Evolutionary conservation across 2,113 vertebrate species (phyloP), one percentile per base, ranked within the genome.

Genomic region (Ellobius talpinus): DNA sequence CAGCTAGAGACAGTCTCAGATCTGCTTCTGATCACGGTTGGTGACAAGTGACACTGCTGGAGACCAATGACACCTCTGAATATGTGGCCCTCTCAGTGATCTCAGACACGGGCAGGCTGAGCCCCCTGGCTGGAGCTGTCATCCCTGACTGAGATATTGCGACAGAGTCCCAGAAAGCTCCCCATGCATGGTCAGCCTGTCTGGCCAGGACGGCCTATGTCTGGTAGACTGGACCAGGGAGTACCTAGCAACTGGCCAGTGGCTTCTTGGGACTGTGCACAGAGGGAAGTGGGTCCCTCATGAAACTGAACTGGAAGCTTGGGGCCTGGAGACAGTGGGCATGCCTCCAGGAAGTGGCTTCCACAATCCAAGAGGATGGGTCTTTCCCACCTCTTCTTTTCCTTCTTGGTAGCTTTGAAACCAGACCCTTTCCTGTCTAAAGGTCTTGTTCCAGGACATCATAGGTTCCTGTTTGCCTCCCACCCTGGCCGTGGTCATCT

Each of bases 131-230:
- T 9, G 50, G 47, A 23, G 50, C n/a, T 16, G 26, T n/a, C 79
- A 12, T n/a, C n/a, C n/a, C n/a, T n/a, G 26, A 21, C 12, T 31
- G 39, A 7, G 52, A 3, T 1, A 0, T 0, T 12, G 14, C 8
- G 1, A 5, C 1, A 5, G 55, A 29, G 14, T 36, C 39, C 90
- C 12, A 14, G 63, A 76, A 29, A 63, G 66, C 0, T 0, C 39
- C 3, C 55, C 11, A 0, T 0, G 13, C 0, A 0, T 1, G 1
- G 4, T 66, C 73, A 7, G 50, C 31, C 72, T 0, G 2, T 29
- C 50, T 5, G 29, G 61, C 63, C 4, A 0, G 50, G 52, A 12
- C 4, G 3, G 29, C 16, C 24, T 12, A 11, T 10, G 36, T 63
- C 66, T 19, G 5, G 24, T 5, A 58, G 58, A 36, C 19, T 73